Percentiles rank a stretch among this genome's conserved stretches.
Conservation (phyloP, 2,888 invertebrate genomes). For the Dilophus febrilis region DNA sequence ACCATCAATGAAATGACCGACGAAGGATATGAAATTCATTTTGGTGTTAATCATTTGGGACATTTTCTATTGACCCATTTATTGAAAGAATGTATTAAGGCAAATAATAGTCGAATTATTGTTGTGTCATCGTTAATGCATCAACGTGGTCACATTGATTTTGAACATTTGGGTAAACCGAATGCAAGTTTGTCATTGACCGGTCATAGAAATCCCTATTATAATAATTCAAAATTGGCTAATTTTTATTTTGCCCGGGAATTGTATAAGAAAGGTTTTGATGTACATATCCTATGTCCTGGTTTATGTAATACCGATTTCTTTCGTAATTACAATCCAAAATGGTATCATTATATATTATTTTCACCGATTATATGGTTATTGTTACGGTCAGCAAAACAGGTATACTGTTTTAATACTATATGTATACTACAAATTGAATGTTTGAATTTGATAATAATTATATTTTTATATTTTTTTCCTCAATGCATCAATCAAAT, state of each 20-base stretch:
- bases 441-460: not conserved
- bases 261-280: slow-evolving; percentile 42
- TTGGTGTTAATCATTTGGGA: slow-evolving; percentile 68
- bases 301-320: slow-evolving; percentile 41
- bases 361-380: slow-evolving; percentile 52
- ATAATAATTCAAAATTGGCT: slow-evolving; percentile 61
- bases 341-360: slow-evolving; percentile 55
- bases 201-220: slow-evolving; percentile 37
- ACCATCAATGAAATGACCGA: slow-evolving; percentile 38
- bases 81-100: slow-evolving; percentile 36
- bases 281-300: slow-evolving; percentile 54
- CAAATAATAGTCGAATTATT: slow-evolving; percentile 35
- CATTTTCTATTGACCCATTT: slow-evolving; percentile 75
- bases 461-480: slow-evolving; percentile 18
- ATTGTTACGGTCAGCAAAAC: slow-evolving; percentile 52
- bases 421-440: slow-evolving; percentile 3
- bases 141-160: slow-evolving; percentile 47
- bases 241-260: slow-evolving; percentile 54
- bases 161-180: slow-evolving; percentile 46
- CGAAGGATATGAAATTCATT: slow-evolving; percentile 64
- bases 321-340: slow-evolving; percentile 40
- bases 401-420: slow-evolving; percentile 32
- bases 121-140: slow-evolving; percentile 54
- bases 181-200: slow-evolving; percentile 28
- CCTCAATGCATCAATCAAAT: too few relatives aligned